These are phyloP conservation scores for Rotaria macrura DNA, from an alignment of 2,888 invertebrate species.

Conservation along the genomic window DNA sequence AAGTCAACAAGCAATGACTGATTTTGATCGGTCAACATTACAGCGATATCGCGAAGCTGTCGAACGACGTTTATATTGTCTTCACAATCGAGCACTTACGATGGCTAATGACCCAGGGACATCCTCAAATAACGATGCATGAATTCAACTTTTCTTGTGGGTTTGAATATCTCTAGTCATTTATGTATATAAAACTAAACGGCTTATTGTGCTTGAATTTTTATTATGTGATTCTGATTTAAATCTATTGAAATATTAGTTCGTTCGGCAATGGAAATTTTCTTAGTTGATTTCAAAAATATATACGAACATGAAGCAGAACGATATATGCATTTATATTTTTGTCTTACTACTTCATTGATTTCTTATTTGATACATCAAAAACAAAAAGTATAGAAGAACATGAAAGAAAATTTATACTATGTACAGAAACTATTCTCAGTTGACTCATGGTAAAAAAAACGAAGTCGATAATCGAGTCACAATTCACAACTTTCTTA, in stretches of 20 bases:
- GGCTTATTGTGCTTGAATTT: neutral
- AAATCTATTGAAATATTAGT: neutral
- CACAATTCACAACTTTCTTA: too few relatives aligned
- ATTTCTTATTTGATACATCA: too few relatives aligned
- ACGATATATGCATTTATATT: too few relatives aligned
- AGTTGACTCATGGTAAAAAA: too few relatives aligned
- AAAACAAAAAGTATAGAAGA: too few relatives aligned
- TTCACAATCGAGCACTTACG: neutral
- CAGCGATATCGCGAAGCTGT: slow-evolving; percentile 31
- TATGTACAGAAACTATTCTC: too few relatives aligned
- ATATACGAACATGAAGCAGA: too few relatives aligned
- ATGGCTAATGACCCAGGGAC: neutral
- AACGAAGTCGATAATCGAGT: too few relatives aligned
- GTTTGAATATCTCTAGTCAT: neutral
- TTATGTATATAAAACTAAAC: neutral
- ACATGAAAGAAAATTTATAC: too few relatives aligned
- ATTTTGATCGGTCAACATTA: slow-evolving; percentile 23
- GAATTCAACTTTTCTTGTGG: neutral
- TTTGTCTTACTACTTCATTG: too few relatives aligned
- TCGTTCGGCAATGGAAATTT: neutral
- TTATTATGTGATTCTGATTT: neutral
- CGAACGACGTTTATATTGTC: slow-evolving; percentile 25
- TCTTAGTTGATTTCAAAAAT: too few relatives aligned
- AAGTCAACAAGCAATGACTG: slow-evolving; percentile 21
- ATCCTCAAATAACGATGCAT: neutral